Conservation (phyloP, 2,888 invertebrate species). For the Lathronympha strigana region DNA sequence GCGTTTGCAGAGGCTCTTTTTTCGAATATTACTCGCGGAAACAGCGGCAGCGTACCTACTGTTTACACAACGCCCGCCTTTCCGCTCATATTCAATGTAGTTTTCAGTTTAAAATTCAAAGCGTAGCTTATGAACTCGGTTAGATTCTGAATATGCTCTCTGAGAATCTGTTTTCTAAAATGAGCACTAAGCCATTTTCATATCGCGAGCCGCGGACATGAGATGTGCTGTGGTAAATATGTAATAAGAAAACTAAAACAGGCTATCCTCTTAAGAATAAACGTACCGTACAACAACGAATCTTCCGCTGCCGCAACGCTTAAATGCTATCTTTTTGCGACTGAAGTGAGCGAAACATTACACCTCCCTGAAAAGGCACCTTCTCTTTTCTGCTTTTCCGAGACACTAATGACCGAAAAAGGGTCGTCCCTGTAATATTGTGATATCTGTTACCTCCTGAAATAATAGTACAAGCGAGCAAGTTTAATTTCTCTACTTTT, state of each 20-base stretch:
- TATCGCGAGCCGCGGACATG: conserved; percentile 45
- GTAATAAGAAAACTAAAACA: conserved; percentile 29
- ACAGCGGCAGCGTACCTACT: conserved; percentile 60
- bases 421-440: conserved; percentile 54
- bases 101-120: conserved; percentile 77
- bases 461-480: conserved; percentile 24
- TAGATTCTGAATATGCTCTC: conserved; percentile 65
- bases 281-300: conserved; percentile 8
- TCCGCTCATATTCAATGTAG: conserved; percentile 74
- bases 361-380: conserved; percentile 50
- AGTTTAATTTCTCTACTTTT: conserved; percentile 25
- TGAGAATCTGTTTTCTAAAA: conserved; percentile 62
- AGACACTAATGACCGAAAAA: conserved; percentile 56
- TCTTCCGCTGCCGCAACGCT: conserved; percentile 6
- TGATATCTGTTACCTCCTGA: conserved; percentile 44
- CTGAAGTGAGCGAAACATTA: conserved; percentile 49
- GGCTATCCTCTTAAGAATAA: conserved; percentile 18
- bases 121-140: conserved; percentile 71
- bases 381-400: conserved; percentile 55
- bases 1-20: conserved; percentile 64
- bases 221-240: conserved; percentile 39
- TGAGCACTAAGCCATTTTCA: conserved; percentile 61
- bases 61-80: conserved; percentile 71
- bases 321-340: conserved; percentile 52
- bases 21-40: conserved; percentile 69